Evolutionary conservation across 2,888 invertebrate genomes (phyloP).

Genomic region (Morpho helenor): DNA sequence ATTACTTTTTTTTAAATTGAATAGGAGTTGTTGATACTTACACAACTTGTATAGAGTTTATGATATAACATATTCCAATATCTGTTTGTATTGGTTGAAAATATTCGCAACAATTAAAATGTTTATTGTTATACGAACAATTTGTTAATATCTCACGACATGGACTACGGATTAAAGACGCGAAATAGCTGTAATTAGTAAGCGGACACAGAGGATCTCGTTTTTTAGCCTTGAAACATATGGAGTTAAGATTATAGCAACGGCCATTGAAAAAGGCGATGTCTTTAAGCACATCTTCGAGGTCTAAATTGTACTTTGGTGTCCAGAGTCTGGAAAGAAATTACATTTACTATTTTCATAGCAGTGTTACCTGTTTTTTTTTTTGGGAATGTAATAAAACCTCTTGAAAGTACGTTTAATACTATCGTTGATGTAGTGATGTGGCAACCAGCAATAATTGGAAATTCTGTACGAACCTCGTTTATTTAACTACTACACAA

Average conservation of each 20-base stretch:
- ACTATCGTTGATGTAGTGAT: too few species aligned
- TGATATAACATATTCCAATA: conserved; percentile 78
- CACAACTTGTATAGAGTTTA: conserved; percentile 81
- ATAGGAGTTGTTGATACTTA: conserved; percentile 34
- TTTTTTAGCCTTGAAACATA: conserved; percentile 72
- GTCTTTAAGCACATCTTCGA: conserved; percentile 85
- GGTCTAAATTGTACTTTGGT: conserved; percentile 81
- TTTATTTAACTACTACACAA: too few species aligned
- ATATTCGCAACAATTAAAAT: conserved; percentile 81
- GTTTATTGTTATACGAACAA: conserved; percentile 73
- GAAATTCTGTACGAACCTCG: too few species aligned
- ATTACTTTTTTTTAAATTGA: neutral
- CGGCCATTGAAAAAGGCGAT: conserved; percentile 84
- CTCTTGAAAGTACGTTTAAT: too few species aligned
- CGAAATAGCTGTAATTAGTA: conserved; percentile 80
- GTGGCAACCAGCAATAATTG: too few species aligned
- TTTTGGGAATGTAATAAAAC: neutral
- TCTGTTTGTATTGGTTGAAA: conserved; percentile 80
- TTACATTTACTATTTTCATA: neutral
- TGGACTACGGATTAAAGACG: conserved; percentile 70
- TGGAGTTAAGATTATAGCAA: conserved; percentile 81
- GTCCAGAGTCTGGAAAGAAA: conserved; percentile 80
- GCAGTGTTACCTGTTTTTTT: neutral
- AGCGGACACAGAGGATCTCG: conserved; percentile 77
- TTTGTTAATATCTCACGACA: conserved; percentile 70